Conservation (phyloP, 2,888 invertebrate genomes). For the Schizotus pectinicornis region DNA sequence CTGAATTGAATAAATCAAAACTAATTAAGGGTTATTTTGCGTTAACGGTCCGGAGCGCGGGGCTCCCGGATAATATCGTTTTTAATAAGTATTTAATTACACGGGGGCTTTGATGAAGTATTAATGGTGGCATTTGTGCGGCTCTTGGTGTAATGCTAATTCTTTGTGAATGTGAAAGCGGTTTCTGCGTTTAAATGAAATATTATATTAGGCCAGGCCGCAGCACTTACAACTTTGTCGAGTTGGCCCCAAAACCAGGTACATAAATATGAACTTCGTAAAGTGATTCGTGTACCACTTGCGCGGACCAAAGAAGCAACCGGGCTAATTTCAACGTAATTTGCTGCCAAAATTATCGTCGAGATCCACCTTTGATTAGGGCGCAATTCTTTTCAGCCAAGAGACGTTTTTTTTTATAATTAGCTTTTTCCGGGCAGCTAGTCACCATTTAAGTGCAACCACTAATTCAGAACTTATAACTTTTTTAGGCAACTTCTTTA, state of each 20-base stretch:
- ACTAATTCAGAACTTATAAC: too few species aligned
- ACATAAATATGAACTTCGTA: slow-evolving; percentile 37
- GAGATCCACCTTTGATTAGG: too few species aligned
- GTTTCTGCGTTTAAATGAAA: slow-evolving; percentile 33
- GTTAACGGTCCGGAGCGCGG: too few species aligned
- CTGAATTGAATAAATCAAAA: too few species aligned
- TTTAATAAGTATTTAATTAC: slow-evolving; percentile 13
- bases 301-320: slow-evolving; percentile 19
- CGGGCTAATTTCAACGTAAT: slow-evolving; percentile 23
- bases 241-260: slow-evolving; percentile 35
- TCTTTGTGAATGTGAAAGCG: slow-evolving; percentile 33
- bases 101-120: slow-evolving; percentile 12
- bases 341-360: slow-evolving; percentile 20
- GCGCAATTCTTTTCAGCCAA: too few species aligned
- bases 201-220: slow-evolving; percentile 29
- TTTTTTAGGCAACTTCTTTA: too few species aligned
- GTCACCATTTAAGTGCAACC: too few species aligned
- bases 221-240: slow-evolving; percentile 34
- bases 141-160: slow-evolving; percentile 14
- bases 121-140: slow-evolving; percentile 1
- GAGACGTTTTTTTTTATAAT: too few species aligned
- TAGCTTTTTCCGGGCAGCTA: too few species aligned
- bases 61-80: neutral
- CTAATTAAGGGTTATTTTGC: too few species aligned
- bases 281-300: slow-evolving; percentile 21